A percentile compares a stretch with the other conserved stretches of the same genome.
Evolutionary conservation across 2,113 vertebrate species (phyloP).

Genomic region (Marmota flaviventris): DNA sequence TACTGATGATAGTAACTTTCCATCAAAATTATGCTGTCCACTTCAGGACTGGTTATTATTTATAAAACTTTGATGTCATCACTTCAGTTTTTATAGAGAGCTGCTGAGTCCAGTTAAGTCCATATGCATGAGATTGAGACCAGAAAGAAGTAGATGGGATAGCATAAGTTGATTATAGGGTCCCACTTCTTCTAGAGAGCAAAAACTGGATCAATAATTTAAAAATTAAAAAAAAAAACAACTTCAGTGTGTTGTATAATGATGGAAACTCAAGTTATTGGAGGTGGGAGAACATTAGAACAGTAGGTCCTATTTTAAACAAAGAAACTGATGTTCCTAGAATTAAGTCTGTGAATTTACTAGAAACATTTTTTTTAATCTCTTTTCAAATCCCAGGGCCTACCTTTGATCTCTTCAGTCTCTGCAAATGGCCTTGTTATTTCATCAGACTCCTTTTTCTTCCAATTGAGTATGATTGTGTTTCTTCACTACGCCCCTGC

Average conservation of each 20-base stretch:
- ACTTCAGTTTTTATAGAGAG: not conserved
- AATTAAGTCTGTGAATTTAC: not conserved
- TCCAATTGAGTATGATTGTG: not conserved
- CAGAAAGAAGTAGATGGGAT: not conserved
- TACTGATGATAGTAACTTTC: not conserved
- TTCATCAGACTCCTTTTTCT: slow-evolving; percentile 6
- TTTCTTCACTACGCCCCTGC: not conserved
- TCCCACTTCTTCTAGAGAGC: not conserved
- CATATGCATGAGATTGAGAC: not conserved
- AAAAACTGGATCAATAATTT: not conserved
- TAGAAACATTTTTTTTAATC: not conserved
- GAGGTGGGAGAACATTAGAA: not conserved
- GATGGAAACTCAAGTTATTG: not conserved
- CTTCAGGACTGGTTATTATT: too few relatives aligned
- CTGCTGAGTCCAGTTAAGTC: not conserved
- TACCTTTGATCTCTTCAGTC: not conserved
- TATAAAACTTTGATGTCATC: not conserved
- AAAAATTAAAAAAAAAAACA: not conserved
- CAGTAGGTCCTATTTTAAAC: not conserved
- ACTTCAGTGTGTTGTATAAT: not conserved
- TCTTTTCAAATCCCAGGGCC: not conserved
- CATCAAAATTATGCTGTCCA: not conserved
- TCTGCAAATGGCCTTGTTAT: slow-evolving; percentile 39
- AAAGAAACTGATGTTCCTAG: not conserved
- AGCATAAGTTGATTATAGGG: not conserved